Evolutionary conservation across 2,888 invertebrate genomes (phyloP).

Genomic region (Pammene fasciana): DNA sequence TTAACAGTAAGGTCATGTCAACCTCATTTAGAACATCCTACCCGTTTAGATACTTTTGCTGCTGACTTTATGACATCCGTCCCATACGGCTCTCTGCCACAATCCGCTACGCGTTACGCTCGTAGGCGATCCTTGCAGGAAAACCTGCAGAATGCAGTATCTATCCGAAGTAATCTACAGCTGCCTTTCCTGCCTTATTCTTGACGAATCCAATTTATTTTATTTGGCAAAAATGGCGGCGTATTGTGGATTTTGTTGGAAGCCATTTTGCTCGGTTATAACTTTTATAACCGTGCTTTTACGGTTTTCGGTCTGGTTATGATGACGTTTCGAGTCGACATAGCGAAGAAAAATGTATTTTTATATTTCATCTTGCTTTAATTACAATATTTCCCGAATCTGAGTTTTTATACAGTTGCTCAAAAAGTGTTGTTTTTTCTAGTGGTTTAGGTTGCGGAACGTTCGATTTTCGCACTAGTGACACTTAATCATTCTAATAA

Average conservation of each 20-base stretch:
- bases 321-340: background rate
- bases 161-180: background rate
- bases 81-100: too few species aligned
- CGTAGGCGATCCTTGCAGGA: too few species aligned
- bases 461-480: too few species aligned
- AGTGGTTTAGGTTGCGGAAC: too few species aligned
- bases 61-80: too few species aligned
- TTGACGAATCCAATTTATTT: constrained; percentile 30
- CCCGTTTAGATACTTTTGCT: too few species aligned
- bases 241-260: background rate
- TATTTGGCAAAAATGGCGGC: constrained; percentile 14
- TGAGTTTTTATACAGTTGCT: background rate
- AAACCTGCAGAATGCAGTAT: background rate
- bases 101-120: too few species aligned
- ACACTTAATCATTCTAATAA: too few species aligned
- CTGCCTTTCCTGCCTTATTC: background rate
- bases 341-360: background rate
- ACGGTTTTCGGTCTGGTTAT: background rate
- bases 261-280: background rate
- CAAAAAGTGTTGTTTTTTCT: too few species aligned
- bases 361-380: background rate
- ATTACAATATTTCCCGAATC: background rate
- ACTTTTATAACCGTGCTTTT: constrained; percentile 10
- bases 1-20: too few species aligned
- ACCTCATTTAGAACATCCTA: too few species aligned